Evolutionary conservation across 2,888 invertebrate species (phyloP).

Genomic region (Cantharis rufa): DNA sequence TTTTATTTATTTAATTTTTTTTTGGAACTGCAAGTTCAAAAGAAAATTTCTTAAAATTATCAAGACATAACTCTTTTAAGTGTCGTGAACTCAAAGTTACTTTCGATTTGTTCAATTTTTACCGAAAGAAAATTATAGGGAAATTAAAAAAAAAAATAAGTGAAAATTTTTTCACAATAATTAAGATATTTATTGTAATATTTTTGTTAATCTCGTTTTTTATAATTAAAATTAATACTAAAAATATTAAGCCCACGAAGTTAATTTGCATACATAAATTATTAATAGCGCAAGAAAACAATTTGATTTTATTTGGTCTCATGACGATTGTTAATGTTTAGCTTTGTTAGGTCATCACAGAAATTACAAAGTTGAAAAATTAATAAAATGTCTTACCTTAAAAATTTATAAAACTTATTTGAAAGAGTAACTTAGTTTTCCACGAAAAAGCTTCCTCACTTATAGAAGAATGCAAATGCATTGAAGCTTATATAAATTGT

Average conservation of each 20-base stretch:
- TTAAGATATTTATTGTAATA: too few relatives aligned
- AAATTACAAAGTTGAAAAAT: not conserved
- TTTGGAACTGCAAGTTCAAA: not conserved
- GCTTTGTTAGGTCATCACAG: not conserved
- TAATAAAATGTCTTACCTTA: not conserved
- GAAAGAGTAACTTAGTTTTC: not conserved
- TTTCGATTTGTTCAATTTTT: too few relatives aligned
- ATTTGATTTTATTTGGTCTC: not conserved
- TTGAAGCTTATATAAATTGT: slow-evolving; percentile 7
- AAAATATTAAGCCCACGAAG: not conserved
- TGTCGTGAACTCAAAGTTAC: not conserved
- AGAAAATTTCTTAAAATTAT: not conserved
- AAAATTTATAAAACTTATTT: not conserved
- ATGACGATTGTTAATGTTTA: not conserved
- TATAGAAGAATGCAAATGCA: not conserved
- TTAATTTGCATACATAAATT: not conserved
- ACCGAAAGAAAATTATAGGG: too few relatives aligned
- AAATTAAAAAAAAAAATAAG: too few relatives aligned
- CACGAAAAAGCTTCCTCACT: not conserved
- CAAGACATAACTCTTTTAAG: not conserved
- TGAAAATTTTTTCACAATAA: not conserved
- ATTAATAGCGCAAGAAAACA: not conserved
- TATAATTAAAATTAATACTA: not conserved
- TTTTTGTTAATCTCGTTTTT: not conserved
- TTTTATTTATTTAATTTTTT: not conserved